phyloP scores from a whole-genome alignment of 2,113 vertebrate genomes.

The Stomatorhinus ivindoensis region DNA sequence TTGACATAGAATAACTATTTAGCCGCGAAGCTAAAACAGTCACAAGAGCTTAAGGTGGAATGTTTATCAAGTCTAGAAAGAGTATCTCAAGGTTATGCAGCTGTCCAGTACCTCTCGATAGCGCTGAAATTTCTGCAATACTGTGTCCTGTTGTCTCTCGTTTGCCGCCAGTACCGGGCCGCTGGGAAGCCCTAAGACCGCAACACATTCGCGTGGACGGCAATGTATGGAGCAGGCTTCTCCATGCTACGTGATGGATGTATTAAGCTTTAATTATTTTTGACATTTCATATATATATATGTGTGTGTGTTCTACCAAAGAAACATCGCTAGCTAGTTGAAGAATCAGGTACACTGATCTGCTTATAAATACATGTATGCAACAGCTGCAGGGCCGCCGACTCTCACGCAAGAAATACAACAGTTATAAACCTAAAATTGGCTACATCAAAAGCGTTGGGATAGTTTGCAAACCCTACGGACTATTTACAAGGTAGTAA shows the following conservation, averaged over 20 bases:
- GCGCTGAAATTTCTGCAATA: background rate
- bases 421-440: background rate
- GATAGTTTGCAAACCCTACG: background rate
- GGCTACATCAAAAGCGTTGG: background rate
- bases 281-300: no score
- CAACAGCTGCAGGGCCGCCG: background rate
- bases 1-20: background rate
- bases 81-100: background rate
- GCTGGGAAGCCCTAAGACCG: background rate
- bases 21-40: background rate
- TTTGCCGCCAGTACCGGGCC: background rate
- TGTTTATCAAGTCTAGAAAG: background rate
- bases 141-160: background rate
- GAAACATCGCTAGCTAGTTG: no score
- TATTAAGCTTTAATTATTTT: no score
- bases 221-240: background rate
- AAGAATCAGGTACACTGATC: background rate
- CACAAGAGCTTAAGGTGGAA: background rate
- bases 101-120: background rate
- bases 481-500: background rate
- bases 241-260: no score
- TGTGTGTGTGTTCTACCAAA: no score
- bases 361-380: background rate
- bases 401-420: background rate
- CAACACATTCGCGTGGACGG: background rate